Evolutionary conservation across 2,888 invertebrate species (phyloP).

Genomic region (Orchesellides sinensis): DNA sequence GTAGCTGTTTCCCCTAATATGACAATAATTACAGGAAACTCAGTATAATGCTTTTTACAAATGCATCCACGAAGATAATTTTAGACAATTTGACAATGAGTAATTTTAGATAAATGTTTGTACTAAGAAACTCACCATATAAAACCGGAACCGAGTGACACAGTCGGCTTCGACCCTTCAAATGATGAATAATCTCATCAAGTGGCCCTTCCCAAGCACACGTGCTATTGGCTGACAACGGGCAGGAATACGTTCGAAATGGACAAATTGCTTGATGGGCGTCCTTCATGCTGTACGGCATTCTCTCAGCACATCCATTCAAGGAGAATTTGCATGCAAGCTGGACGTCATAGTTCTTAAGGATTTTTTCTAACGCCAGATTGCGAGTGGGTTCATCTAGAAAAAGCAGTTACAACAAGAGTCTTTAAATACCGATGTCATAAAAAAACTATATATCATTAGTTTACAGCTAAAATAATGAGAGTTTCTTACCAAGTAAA

Average conservation of each 20-base stretch:
- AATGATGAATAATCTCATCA: constrained; percentile 35
- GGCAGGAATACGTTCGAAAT: constrained; percentile 27
- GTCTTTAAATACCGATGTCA: neutral
- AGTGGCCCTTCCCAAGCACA: constrained; percentile 37
- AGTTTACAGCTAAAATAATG: no score
- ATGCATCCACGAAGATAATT: neutral
- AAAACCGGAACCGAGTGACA: constrained; percentile 17
- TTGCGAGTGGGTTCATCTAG: constrained; percentile 23
- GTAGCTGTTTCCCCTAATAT: constrained; percentile 19
- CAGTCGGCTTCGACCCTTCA: neutral
- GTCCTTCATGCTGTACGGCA: constrained; percentile 4
- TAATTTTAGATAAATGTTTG: neutral
- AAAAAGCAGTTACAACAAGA: neutral
- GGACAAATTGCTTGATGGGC: constrained; percentile 31
- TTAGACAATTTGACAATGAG: neutral
- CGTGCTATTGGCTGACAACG: neutral
- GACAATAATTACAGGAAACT: neutral
- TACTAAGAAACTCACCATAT: neutral
- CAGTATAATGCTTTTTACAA: neutral
- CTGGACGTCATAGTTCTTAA: neutral
- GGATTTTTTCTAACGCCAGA: constrained; percentile 39
- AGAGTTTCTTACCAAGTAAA: constrained; percentile 8
- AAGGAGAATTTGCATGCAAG: constrained; percentile 41
- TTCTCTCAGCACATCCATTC: constrained; percentile 18
- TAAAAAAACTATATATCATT: no score